Conservation (phyloP, 2,113 vertebrate species). For the Phrynocephalus versicolor region DNA sequence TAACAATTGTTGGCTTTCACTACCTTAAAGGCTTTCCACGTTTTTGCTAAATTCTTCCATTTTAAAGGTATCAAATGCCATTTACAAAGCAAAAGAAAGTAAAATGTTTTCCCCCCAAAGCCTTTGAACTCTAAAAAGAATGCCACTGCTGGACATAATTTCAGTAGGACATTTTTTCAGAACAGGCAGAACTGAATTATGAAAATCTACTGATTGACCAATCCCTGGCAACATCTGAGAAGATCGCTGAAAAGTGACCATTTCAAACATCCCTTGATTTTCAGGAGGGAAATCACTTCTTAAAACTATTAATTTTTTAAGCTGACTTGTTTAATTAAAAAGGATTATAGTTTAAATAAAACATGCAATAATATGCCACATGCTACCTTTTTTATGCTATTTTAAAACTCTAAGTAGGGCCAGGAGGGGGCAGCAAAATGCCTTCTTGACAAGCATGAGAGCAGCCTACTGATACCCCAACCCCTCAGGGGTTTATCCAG, state of each 20-base stretch:
- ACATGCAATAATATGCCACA: neutral
- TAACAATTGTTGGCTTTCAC: neutral
- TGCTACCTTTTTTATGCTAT: too few relatives aligned
- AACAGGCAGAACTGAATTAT: neutral
- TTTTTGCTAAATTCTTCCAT: neutral
- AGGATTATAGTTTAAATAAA: neutral
- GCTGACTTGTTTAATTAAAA: neutral
- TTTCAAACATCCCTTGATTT: neutral
- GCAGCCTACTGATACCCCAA: neutral
- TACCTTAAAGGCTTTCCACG: too few relatives aligned
- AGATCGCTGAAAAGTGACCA: too few relatives aligned
- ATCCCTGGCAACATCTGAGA: too few relatives aligned
- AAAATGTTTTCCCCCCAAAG: neutral
- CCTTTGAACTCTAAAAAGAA: neutral
- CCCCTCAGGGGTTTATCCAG: neutral
- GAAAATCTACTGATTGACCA: neutral
- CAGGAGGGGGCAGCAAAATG: constrained; percentile 69
- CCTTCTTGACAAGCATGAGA: neutral
- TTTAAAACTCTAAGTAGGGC: neutral
- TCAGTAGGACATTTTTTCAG: neutral
- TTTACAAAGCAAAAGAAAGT: neutral
- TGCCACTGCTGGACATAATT: neutral
- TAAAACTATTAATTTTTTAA: neutral
- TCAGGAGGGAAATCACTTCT: neutral
- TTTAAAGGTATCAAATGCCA: neutral